Evolutionary conservation across 2,888 invertebrate genomes (phyloP), one percentile per base, ranked within the genome.

Genomic region (Agonopterix subpropinquella): DNA sequence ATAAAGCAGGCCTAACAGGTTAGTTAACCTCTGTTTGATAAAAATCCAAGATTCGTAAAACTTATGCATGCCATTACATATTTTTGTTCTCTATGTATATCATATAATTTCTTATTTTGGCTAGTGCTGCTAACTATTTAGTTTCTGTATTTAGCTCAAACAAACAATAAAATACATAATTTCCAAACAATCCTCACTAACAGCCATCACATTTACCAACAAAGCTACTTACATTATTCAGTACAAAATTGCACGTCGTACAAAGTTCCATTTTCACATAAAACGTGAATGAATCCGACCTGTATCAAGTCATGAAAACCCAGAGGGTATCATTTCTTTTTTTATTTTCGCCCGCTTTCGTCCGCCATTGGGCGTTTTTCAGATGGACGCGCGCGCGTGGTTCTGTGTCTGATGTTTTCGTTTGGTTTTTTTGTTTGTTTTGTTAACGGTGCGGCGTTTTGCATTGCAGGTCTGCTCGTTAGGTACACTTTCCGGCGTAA

Each of bases 1-100:
- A 92, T 70, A 93, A 94, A 74, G 90, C 91, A 43, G 91, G 91
- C 52, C 68, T 89, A 48, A 88, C 90, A 73, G 93, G 93, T 93
- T 80, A 92, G 92, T 89, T 44, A 44, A 15, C 35, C 8, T 39
- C 18, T 37, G 11, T 39, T 39, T 39, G 28, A 28, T 28, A 28
- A 28, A 28, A 28, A 28, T 28, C 2, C 28, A 28, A 28, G 28
- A 4, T 28, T 28, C 28, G 28, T 7, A 28, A 28, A 5, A 28
- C 28, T 28, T 28, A 28, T 28, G 28, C 28, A 28, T 39, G 39
- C 39, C 39, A n/a, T 39, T 39, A 39, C 39, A 9, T 39, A 39
- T n/a, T 39, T 39, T n/a, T n/a, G 39, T 39, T 39, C 39, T n/a
- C 9, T 39, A 39, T 10, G 3, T 39, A 39, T 39, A 39, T n/a